phyloP scores from a whole-genome alignment of 2,888 invertebrate species.

The Stenodema calcarata region DNA sequence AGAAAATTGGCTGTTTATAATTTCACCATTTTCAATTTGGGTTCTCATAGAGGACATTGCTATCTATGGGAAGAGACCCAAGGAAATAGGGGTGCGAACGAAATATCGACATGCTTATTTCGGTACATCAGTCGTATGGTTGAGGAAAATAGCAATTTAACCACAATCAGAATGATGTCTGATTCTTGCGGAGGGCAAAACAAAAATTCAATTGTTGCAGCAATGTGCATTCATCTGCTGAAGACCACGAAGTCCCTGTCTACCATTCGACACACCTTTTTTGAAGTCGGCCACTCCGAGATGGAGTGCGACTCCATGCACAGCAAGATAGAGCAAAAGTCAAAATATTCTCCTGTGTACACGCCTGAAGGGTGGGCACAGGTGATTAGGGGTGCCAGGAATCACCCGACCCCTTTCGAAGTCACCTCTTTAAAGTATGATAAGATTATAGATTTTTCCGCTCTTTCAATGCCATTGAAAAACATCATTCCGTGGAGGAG shows the following conservation, averaged over 20 bases:
- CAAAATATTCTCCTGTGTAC: constrained; percentile 14
- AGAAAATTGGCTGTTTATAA: no score
- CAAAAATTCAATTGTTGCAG: no score
- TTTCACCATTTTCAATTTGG: no score
- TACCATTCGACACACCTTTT: constrained; percentile 14
- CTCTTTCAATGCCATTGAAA: background rate
- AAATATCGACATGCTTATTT: background rate
- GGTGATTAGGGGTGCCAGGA: constrained; percentile 2
- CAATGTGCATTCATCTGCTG: constrained; percentile 26
- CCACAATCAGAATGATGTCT: constrained; percentile 25
- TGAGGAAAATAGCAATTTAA: background rate
- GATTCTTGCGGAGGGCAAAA: no score
- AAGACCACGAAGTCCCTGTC: background rate
- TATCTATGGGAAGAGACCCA: background rate
- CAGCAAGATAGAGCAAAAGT: constrained; percentile 9
- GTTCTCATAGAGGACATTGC: background rate
- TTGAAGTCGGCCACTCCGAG: constrained; percentile 10
- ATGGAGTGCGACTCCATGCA: constrained; percentile 28
- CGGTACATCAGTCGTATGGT: background rate
- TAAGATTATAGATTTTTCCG: background rate
- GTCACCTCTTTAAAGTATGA: background rate
- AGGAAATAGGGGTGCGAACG: background rate
- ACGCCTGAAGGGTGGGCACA: constrained; percentile 20
- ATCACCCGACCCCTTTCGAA: background rate
- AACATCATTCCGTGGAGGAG: background rate